A percentile compares a stretch with the other conserved stretches of the same genome.
Evolutionary conservation across 2,113 vertebrate species (phyloP).

Genomic region (Colaptes auratus): DNA sequence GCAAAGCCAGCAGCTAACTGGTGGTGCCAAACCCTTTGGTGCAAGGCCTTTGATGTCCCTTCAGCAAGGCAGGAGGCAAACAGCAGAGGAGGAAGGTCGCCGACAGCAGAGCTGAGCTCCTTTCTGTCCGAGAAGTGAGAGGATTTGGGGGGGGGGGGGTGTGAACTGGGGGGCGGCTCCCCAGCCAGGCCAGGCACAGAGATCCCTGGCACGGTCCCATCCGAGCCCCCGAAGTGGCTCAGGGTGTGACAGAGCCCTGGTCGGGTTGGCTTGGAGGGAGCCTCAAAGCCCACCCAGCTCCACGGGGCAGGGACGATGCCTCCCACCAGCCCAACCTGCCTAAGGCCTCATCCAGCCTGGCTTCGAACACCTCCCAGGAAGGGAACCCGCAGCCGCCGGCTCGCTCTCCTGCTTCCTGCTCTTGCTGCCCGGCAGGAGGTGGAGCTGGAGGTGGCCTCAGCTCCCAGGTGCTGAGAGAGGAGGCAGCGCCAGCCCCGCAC

Average conservation of each 20-base stretch:
- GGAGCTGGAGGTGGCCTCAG: not conserved
- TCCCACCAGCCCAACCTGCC: too few relatives aligned
- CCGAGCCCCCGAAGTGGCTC: not conserved
- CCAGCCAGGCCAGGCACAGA: not conserved
- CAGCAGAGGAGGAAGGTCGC: not conserved
- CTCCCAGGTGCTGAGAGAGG: not conserved
- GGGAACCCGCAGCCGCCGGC: too few relatives aligned
- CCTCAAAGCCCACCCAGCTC: too few relatives aligned
- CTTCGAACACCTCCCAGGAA: too few relatives aligned
- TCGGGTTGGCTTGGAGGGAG: too few relatives aligned
- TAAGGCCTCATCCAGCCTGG: too few relatives aligned
- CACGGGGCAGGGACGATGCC: too few relatives aligned
- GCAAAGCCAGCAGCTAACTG: not conserved
- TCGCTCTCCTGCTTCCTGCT: not conserved
- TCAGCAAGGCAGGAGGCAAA: not conserved
- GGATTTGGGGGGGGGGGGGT: not conserved
- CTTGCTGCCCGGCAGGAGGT: not conserved
- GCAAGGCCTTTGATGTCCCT: not conserved
- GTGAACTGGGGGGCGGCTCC: accelerated
- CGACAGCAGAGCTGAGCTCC: not conserved
- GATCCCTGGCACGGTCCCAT: not conserved
- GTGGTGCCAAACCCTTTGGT: not conserved
- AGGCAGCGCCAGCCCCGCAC: accelerated
- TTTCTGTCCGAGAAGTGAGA: not conserved
- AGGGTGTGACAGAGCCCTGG: too few relatives aligned